Evolutionary conservation across 2,797 vertebrate species (phyloP).

Genomic region (Pterois miles): DNA sequence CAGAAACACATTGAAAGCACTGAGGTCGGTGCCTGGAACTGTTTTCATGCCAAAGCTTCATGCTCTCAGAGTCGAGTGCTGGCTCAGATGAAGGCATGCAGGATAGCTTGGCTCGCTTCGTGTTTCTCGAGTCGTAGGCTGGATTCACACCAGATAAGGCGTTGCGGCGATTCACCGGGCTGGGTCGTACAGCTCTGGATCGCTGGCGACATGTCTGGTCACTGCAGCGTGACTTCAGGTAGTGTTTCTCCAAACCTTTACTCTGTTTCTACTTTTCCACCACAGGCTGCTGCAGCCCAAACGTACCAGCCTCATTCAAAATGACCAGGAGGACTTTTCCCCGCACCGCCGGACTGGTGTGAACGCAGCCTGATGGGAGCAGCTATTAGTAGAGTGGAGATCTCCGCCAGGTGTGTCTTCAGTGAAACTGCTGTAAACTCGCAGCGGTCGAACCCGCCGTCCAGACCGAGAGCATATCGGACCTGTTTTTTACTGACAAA

Average conservation of each 20-base stretch:
- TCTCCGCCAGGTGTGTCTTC: neutral
- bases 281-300: neutral
- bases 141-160: neutral
- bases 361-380: neutral
- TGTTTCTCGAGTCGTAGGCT: neutral
- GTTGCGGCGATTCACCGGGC: neutral
- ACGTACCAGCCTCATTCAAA: neutral
- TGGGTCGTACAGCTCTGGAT: neutral
- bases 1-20: constrained; percentile 32
- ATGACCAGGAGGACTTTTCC: neutral
- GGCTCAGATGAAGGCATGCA: constrained; percentile 53
- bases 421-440: neutral
- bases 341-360: neutral
- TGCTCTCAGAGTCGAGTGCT: constrained; percentile 45
- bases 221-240: neutral
- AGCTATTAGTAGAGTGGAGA: neutral
- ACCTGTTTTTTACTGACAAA: neutral
- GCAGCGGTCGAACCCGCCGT: neutral
- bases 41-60: constrained; percentile 49
- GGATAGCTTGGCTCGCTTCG: constrained; percentile 13
- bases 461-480: too few species aligned
- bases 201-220: neutral
- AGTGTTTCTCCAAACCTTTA: neutral
- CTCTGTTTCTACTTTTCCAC: neutral
- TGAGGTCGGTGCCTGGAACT: neutral